Evolutionary conservation across 2,113 vertebrate species (phyloP), one percentile per base, ranked within the genome.

Genomic region (Paradoxurus hermaphroditus): DNA sequence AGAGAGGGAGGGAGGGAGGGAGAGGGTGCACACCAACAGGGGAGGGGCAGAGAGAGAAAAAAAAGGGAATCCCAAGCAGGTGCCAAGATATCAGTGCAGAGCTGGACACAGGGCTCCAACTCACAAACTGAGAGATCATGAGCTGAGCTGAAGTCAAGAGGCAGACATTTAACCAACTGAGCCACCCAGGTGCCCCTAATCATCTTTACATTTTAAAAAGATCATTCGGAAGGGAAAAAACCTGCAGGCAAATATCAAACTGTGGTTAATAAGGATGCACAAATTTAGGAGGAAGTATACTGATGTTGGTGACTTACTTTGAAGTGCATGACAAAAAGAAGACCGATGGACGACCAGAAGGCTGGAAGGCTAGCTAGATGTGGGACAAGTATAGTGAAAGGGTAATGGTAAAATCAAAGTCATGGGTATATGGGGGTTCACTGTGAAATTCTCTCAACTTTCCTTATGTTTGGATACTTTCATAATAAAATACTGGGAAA

Each of bases 141-240:
- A 59, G 19, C 21, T 59, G 56, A 59, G 21, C 56, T 19, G 49
- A 51, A 51, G 49, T 51, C 19, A 56, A 56, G 53, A 56, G 53
- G 7, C 53, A 5, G 53, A 21, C 53, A 56, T 19, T 56, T 56
- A 56, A 56, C 53, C 56, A 23, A 59, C 21, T 59, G 56, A 59
- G 9, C 56, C 56, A 59, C 21, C 21, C 21, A 59, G 56, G 56
- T 23, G 21, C 56, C 21, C 56, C 56, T 23, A 23, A 21, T 31
- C 46, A 59, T 75, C 63, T 93, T 92, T 81, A 39, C 56, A 63
- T 94, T 94, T 75, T 63, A 14, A 59, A 87, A 96, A 86, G 21
- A 39, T 41, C n/a, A 36, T 92, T 73, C 21, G 41, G 25, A 53
- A 36, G n/a, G n/a, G n/a, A 73, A 73, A 59, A 49, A 70, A 46